Conservation (phyloP, 2,113 vertebrate species). For the Xenopus borealis region DNA sequence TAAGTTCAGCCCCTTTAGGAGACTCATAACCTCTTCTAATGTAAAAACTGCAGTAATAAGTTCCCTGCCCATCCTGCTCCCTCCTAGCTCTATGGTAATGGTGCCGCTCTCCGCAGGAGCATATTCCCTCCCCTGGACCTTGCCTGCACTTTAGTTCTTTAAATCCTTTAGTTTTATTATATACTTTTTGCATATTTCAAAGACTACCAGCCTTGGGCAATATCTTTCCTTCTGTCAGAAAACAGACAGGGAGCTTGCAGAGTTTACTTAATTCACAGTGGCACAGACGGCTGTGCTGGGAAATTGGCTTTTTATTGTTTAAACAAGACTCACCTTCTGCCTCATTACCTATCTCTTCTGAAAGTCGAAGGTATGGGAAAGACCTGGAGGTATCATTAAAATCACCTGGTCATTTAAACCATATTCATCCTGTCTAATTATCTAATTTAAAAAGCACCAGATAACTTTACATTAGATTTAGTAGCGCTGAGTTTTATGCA, state of each 20-base stretch:
- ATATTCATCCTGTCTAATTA: no score
- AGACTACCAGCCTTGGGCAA: slow-evolving; percentile 32
- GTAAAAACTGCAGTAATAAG: slow-evolving; percentile 40
- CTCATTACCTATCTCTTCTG: slow-evolving; percentile 6
- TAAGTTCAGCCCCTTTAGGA: slow-evolving; percentile 37
- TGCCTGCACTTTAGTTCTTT: slow-evolving; percentile 23
- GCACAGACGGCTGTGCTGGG: background rate
- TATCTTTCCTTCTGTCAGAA: slow-evolving; percentile 18
- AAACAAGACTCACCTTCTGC: slow-evolving; percentile 23
- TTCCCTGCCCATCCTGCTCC: slow-evolving; percentile 17
- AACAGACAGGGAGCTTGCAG: slow-evolving; percentile 8
- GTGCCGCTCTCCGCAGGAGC: slow-evolving; percentile 2
- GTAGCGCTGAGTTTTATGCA: no score
- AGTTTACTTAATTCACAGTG: slow-evolving; percentile 24
- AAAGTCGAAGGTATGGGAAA: background rate
- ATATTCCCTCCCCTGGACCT: slow-evolving; percentile 30
- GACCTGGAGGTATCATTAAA: no score
- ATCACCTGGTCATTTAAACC: no score
- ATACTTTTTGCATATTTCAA: slow-evolving; percentile 38
- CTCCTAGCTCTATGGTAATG: slow-evolving; percentile 30
- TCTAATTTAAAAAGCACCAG: no score
- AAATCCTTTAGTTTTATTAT: slow-evolving; percentile 37
- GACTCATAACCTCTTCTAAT: slow-evolving; percentile 34
- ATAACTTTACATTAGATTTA: no score
- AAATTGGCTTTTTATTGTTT: slow-evolving; percentile 35